phyloP scores from a whole-genome alignment of 2,888 invertebrate genomes.

The Acanthosepion esculentum region DNA sequence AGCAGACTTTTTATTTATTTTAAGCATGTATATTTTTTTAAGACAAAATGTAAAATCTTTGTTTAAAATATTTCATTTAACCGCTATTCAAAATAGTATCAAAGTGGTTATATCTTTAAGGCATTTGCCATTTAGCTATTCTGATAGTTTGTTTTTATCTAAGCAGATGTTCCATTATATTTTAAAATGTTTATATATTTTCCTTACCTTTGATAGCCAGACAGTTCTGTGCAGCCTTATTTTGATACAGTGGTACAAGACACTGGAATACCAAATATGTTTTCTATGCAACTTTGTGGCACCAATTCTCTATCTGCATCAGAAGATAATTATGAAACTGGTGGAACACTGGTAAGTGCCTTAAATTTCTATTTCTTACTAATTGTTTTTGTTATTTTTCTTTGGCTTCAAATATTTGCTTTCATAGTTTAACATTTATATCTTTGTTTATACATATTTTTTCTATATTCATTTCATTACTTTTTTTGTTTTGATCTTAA shows the following conservation, averaged over 20 bases:
- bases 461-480: too few species aligned
- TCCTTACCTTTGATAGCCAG: slow-evolving; percentile 69
- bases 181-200: neutral
- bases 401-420: neutral
- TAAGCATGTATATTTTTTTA: neutral
- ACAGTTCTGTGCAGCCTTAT: slow-evolving; percentile 74
- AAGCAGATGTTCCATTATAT: neutral
- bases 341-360: slow-evolving; percentile 68
- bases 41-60: too few species aligned
- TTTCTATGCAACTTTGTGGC: slow-evolving; percentile 80
- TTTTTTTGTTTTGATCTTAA: too few species aligned
- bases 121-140: too few species aligned
- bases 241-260: slow-evolving; percentile 73
- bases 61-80: too few species aligned
- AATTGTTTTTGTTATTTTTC: neutral
- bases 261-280: slow-evolving; percentile 75
- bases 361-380: neutral
- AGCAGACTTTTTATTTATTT: too few species aligned
- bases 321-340: slow-evolving; percentile 57
- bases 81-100: too few species aligned
- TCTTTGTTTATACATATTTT: neutral
- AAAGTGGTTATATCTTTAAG: too few species aligned
- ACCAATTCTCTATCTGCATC: slow-evolving; percentile 57
- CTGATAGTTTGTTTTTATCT: too few species aligned
- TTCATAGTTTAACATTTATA: neutral